Conservation (phyloP, 2,797 vertebrate genomes). For the Lepidocolaptes lacrymiger region DNA sequence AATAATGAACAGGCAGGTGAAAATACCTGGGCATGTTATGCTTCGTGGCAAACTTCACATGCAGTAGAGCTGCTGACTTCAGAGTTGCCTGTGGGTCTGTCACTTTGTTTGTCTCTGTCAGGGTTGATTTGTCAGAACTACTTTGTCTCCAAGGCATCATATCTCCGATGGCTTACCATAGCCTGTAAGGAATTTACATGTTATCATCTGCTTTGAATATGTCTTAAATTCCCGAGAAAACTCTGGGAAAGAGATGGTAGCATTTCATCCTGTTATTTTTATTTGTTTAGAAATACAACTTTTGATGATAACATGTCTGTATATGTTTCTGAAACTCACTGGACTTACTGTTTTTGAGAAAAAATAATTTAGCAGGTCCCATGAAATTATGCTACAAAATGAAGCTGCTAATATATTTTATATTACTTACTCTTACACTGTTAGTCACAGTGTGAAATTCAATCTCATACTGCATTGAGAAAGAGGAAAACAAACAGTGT, state of each 20-base stretch:
- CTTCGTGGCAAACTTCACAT: constrained; percentile 30
- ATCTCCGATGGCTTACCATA: neutral
- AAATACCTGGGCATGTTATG: constrained; percentile 56
- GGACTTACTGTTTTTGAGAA: neutral
- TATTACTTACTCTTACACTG: neutral
- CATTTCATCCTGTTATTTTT: neutral
- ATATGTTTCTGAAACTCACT: neutral
- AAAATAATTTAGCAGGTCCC: neutral
- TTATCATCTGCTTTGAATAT: neutral
- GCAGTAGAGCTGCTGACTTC: neutral
- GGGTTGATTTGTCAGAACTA: constrained; percentile 37
- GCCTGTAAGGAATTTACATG: neutral
- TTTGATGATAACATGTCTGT: neutral
- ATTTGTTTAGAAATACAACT: neutral
- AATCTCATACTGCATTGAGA: neutral
- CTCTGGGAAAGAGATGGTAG: neutral
- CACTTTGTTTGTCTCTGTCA: constrained; percentile 4
- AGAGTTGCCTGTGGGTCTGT: constrained; percentile 49
- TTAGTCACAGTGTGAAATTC: neutral
- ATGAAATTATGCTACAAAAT: neutral
- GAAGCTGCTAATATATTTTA: neutral
- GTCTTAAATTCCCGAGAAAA: neutral
- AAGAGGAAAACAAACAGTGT: neutral
- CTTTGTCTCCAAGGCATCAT: constrained; percentile 23
- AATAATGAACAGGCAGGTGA: constrained; percentile 53